Evolutionary conservation across 2,797 vertebrate species (phyloP).

Genomic region (Carapus acus): DNA sequence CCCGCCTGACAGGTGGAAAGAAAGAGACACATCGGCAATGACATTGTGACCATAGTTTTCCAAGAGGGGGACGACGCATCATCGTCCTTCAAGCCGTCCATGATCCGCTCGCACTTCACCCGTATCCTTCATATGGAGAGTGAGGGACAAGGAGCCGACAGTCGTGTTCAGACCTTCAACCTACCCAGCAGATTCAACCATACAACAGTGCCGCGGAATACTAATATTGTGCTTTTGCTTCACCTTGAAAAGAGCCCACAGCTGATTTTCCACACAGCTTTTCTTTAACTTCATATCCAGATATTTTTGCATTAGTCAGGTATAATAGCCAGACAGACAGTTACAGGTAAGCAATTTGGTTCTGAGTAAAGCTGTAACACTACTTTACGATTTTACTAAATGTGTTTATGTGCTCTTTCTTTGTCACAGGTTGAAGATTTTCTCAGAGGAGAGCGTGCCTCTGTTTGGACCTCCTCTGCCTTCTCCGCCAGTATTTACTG

Average conservation of each 20-base stretch:
- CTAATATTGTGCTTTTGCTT: neutral
- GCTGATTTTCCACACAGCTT: slow-evolving; percentile 17
- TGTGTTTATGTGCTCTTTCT: slow-evolving; percentile 10
- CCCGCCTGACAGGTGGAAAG: slow-evolving; percentile 84
- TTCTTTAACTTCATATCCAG: slow-evolving; percentile 70
- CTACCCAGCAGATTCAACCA: too few species aligned
- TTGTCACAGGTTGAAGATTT: slow-evolving; percentile 90
- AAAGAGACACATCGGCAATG: slow-evolving; percentile 96
- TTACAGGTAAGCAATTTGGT: slow-evolving; percentile 81
- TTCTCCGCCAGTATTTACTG: slow-evolving; percentile 93
- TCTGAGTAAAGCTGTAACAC: neutral
- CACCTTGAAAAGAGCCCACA: neutral
- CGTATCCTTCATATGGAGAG: slow-evolving; percentile 81
- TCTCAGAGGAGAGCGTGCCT: slow-evolving; percentile 98
- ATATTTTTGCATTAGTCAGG: slow-evolving; percentile 99
- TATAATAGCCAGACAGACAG: slow-evolving; percentile 93
- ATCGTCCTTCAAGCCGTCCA: slow-evolving; percentile 93
- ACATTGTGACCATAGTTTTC: slow-evolving; percentile 98
- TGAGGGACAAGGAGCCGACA: slow-evolving; percentile 13
- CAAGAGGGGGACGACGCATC: slow-evolving; percentile 95
- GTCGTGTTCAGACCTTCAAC: neutral
- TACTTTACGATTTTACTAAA: too few species aligned
- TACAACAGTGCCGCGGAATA: too few species aligned
- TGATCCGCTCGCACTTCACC: slow-evolving; percentile 99
- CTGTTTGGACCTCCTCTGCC: slow-evolving; percentile 96